Base-by-base conservation (phyloP, 2,113 vertebrate genomes). In the Phoenicopterus ruber region DNA sequence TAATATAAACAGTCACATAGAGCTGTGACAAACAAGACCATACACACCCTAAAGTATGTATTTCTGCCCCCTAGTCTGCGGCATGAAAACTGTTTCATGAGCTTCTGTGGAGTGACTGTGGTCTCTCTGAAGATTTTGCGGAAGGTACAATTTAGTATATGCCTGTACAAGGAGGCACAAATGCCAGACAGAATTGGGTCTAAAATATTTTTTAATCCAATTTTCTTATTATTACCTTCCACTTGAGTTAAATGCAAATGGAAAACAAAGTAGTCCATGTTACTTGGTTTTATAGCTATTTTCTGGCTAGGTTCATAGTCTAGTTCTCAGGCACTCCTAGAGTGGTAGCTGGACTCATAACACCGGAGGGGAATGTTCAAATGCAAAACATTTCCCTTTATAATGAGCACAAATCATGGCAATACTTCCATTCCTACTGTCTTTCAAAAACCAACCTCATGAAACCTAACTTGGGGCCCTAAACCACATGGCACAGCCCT, bases 301-400 rank as follows among this genome's bases (percentile, higher is more conserved):
- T 85, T 80, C 84, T 94, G 81, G 34, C 49, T 85, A 54, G 24
- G 15, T 82, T 94, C 66, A 40, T 50, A 62, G 49, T 58, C 66
- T 82, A 18, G 29, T 85, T 91, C 86, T 89, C 86, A 89, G 66
- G 58, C 76, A 54, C 57, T 87, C 73, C 52, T 11, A 72, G n/a
- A 81, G 62, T 13, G 12, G 76, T 76, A 91, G 52, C 69, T 77
- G 61, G 62, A 40, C 57, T 82, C 77, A 89, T 59, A 90, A 26
- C 44, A 70, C 28, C 70, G 47, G 46, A 92, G 82, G 84, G 22
- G 31, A 89, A 94, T 50, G 34, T 71, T 93, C 78, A 97, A 77
- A 93, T 38, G 54, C 54, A 85, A 95, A 95, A 88, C 38, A 89
- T 85, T 89, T 95, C 50, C 38, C 29, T 85, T 95, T 83, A 69